phyloP scores from a whole-genome alignment of 2,888 invertebrate species.

The Drosophila phalerata region DNA sequence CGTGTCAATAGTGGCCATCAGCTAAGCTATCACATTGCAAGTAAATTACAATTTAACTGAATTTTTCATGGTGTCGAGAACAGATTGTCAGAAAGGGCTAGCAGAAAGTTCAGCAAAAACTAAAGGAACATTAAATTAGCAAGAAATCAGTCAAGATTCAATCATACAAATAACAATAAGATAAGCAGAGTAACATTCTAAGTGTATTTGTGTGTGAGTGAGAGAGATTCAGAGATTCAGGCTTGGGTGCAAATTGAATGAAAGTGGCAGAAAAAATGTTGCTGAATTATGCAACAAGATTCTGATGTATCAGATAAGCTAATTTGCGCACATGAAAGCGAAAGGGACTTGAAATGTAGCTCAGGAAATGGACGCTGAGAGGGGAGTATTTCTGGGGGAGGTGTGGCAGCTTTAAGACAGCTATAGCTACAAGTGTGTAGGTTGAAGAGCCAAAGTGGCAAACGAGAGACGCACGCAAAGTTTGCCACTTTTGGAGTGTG shows the following conservation, averaged over 20 bases:
- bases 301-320: slow-evolving; percentile 80
- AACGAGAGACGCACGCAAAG: slow-evolving; percentile 51
- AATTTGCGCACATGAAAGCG: slow-evolving; percentile 74
- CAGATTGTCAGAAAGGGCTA: slow-evolving; percentile 33
- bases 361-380: neutral
- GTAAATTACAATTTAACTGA: slow-evolving; percentile 70
- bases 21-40: slow-evolving; percentile 42
- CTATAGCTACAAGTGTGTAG: slow-evolving; percentile 42
- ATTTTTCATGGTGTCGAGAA: slow-evolving; percentile 55
- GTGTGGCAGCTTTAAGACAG: slow-evolving; percentile 49
- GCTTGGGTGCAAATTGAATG: slow-evolving; percentile 80
- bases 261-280: slow-evolving; percentile 81
- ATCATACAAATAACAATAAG: slow-evolving; percentile 5
- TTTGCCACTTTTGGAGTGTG: slow-evolving; percentile 54
- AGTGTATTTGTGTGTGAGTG: neutral
- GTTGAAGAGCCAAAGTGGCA: slow-evolving; percentile 41
- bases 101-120: slow-evolving; percentile 19
- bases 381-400: neutral
- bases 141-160: slow-evolving; percentile 22
- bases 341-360: slow-evolving; percentile 30
- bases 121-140: slow-evolving; percentile 21
- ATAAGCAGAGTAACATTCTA: neutral
- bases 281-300: slow-evolving; percentile 79
- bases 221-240: neutral
- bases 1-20: slow-evolving; percentile 36